phyloP scores from a whole-genome alignment of 2,888 invertebrate species.

The Galerucella pusilla region DNA sequence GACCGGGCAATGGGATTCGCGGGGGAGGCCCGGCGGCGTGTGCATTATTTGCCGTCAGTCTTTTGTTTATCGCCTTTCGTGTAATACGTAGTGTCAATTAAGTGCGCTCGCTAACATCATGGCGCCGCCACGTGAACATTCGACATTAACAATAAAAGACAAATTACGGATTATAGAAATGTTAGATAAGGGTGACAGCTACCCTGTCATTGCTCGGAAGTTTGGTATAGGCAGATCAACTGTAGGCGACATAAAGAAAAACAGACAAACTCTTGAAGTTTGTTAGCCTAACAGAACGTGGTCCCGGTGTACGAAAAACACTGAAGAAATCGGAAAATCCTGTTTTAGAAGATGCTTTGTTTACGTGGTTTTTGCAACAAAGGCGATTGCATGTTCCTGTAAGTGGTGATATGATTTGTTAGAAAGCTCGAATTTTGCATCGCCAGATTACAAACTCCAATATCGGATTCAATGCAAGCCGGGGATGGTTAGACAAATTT shows the following conservation, averaged over 20 bases:
- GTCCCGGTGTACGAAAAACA: background rate
- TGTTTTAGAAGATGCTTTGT: conserved; percentile 7
- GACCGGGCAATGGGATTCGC: no score
- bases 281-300: background rate
- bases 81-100: no score
- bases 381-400: conserved; percentile 8
- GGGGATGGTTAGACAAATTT: conserved; percentile 41
- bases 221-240: conserved; percentile 7
- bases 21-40: no score
- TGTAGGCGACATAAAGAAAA: background rate
- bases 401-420: conserved; percentile 18
- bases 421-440: no score
- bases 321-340: conserved; percentile 1
- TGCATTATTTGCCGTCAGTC: no score
- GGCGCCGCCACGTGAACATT: conserved; percentile 1
- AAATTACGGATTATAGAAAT: background rate
- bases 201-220: background rate
- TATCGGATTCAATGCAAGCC: no score
- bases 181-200: background rate
- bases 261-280: no score
- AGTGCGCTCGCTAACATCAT: no score
- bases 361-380: conserved; percentile 18
- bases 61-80: no score
- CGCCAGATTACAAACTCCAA: no score
- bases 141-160: background rate